Evolutionary conservation across 2,888 invertebrate species (phyloP).

Genomic region (Eupithecia subumbrata): DNA sequence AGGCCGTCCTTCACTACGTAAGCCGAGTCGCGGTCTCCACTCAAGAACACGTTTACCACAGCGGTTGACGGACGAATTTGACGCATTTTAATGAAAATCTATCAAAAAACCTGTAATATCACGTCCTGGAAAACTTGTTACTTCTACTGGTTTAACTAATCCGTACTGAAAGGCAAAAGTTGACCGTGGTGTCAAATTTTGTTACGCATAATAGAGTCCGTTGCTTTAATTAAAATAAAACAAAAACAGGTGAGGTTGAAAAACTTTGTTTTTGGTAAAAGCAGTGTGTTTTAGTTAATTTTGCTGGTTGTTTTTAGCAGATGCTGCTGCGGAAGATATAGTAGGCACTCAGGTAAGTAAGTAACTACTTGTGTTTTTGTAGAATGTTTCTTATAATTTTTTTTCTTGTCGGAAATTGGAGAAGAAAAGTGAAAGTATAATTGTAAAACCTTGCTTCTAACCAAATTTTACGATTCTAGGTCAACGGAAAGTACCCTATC

Average conservation of each 20-base stretch:
- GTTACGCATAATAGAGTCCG: background rate
- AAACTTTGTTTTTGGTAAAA: background rate
- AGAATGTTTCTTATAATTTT: background rate
- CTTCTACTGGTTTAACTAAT: background rate
- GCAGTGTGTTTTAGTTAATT: background rate
- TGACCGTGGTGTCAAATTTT: constrained; percentile 12
- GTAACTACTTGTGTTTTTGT: background rate
- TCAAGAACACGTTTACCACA: too few species aligned
- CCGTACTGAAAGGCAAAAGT: constrained; percentile 1
- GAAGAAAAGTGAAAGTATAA: too few species aligned
- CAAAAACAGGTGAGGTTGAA: background rate
- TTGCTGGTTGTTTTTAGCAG: background rate
- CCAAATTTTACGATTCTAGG: too few species aligned
- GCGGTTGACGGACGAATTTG: too few species aligned
- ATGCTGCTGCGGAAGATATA: background rate
- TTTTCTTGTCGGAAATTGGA: background rate
- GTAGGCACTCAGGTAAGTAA: background rate
- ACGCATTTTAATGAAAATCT: too few species aligned
- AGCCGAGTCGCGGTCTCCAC: too few species aligned
- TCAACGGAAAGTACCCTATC: too few species aligned
- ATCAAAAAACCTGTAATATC: background rate
- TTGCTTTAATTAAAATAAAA: constrained; percentile 2
- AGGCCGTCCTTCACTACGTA: too few species aligned
- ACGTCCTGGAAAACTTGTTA: background rate
- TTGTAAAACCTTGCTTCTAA: too few species aligned